phyloP scores from a whole-genome alignment of 2,888 invertebrate genomes.

The Tanytarsus gracilentus region DNA sequence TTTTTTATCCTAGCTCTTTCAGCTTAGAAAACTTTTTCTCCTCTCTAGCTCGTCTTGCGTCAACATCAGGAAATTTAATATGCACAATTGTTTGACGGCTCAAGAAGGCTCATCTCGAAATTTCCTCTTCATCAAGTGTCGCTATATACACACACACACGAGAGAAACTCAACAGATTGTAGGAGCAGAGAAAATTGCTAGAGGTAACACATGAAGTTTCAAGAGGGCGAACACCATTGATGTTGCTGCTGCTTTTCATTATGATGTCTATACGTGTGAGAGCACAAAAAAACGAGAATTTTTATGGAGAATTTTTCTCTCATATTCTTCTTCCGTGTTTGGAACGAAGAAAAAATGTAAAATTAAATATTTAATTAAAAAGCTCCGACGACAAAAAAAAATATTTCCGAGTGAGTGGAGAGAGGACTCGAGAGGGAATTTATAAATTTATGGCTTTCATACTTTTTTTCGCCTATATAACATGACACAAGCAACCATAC shows the following conservation, averaged over 20 bases:
- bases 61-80: slow-evolving; percentile 15
- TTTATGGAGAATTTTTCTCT: no score
- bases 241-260: slow-evolving; percentile 2
- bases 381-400: not conserved
- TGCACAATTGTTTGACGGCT: not conserved
- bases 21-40: no score
- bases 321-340: no score
- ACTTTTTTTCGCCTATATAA: slow-evolving; percentile 8
- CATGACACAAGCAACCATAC: slow-evolving; percentile 13
- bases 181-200: not conserved
- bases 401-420: not conserved
- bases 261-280: not conserved
- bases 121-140: slow-evolving; percentile 7
- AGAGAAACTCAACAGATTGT: slow-evolving; percentile 20
- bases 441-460: slow-evolving; percentile 5
- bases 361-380: slow-evolving; percentile 28
- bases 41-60: no score
- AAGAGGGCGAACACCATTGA: no score
- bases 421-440: slow-evolving; percentile 4
- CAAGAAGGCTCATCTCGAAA: not conserved
- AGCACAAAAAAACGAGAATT: no score
- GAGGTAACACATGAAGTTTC: slow-evolving; percentile 8
- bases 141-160: not conserved
- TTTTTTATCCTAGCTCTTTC: no score
- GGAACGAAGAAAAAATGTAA: slow-evolving; percentile 12